Evolutionary conservation across 2,113 vertebrate species (phyloP), one percentile per base, ranked within the genome.

Genomic region (Hirundichthys speculiger): DNA sequence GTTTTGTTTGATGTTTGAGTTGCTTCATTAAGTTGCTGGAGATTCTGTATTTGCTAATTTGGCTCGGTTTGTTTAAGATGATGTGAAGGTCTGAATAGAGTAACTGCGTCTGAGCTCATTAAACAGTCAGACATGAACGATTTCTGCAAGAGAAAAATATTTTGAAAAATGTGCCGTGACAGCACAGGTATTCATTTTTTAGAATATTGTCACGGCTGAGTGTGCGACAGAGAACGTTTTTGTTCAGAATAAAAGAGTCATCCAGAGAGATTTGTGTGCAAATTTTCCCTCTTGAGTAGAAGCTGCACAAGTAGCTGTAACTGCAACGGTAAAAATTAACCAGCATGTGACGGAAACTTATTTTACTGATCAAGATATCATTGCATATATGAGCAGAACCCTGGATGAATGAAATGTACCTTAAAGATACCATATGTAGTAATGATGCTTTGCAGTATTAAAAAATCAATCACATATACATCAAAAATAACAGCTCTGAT

Each of bases 101-200:
- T 25, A 42, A 56, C 11, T 9, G 24, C 16, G 7, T 56, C 19
- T 40, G 34, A 39, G 9, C 5, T 54, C 19, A 39, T 39, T 15
- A 40, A 54, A 40, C 34, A 55, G 19, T 13, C 21, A 22, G 20
- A 48, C 12, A 24, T 34, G 30, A 34, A 10, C 30, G 6, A 34
- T 34, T 34, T 34, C 30, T 34, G 30, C 30, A 34, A 34, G 30
- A 34, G 30, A 34, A 34, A 34, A 34, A 7, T 34, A 34, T 34
- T 34, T 10, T 9, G 11, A 34, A 34, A 7, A 56, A 56, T 56
- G 13, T 48, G 6, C 21, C 41, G 20, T 25, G 34, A 66, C 21
- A 57, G 21, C 21, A 43, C 48, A 25, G 16, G 55, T 34, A 58
- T n/a, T n/a, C n/a, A 58, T 42, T 58, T 38, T 50, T 51, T 18